Conservation (phyloP, 2,113 vertebrate genomes). For the Ifrita kowaldi region DNA sequence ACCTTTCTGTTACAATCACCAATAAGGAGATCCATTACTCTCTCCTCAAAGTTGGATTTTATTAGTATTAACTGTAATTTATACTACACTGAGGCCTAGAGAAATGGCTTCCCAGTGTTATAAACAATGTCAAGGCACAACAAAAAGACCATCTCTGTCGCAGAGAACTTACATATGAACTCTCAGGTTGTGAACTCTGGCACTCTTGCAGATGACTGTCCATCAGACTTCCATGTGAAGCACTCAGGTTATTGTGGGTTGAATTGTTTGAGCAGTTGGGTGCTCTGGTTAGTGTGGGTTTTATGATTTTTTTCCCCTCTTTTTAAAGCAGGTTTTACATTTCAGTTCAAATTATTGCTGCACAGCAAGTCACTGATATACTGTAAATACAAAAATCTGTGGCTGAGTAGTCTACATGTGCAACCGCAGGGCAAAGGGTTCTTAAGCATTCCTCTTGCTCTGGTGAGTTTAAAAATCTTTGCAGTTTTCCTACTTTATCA, state of each 20-base stretch:
- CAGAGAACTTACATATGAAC: not conserved
- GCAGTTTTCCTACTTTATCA: not conserved
- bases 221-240: not conserved
- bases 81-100: not conserved
- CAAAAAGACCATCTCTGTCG: not conserved
- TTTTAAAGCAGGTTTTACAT: not conserved
- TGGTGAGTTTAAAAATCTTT: not conserved
- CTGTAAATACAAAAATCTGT: not conserved
- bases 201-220: not conserved
- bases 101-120: not conserved
- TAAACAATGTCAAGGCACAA: not conserved
- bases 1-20: not conserved
- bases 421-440: not conserved
- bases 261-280: not conserved
- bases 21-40: constrained; percentile 16
- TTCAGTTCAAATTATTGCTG: not conserved
- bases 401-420: not conserved
- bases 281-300: not conserved
- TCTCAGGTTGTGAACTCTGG: not conserved
- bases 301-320: not conserved
- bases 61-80: constrained; percentile 21
- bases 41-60: constrained; percentile 12
- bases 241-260: not conserved
- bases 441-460: not conserved
- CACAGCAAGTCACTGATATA: not conserved